A percentile compares a stretch with the other conserved stretches of the same genome.
phyloP scores from a whole-genome alignment of 2,888 invertebrate species.

The Xanthorhoe spadicearia region DNA sequence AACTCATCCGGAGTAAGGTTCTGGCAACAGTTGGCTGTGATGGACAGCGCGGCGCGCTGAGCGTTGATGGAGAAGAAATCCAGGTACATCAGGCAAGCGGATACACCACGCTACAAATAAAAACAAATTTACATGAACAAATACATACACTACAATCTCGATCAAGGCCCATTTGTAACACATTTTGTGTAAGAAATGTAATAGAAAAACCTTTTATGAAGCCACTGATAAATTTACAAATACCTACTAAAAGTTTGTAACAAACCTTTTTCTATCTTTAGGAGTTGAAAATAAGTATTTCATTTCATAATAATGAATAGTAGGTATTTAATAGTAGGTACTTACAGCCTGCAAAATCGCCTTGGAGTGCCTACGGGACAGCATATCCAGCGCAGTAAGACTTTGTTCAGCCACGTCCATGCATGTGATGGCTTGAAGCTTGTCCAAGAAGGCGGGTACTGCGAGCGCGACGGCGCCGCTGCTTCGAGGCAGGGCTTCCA shows the following conservation, averaged over 20 bases:
- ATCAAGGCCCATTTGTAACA: no score
- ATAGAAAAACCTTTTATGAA: no score
- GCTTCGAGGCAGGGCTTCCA: constrained; percentile 98
- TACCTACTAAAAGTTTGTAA: no score
- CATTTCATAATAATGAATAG: background rate
- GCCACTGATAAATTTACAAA: no score
- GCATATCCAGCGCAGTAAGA: constrained; percentile 97
- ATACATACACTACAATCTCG: no score
- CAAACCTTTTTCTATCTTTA: no score
- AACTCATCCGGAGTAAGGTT: constrained; percentile 97
- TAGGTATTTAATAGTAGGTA: constrained; percentile 20
- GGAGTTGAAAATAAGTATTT: background rate
- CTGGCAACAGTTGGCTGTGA: constrained; percentile 99
- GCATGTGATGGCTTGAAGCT: constrained; percentile 98
- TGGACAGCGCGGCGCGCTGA: constrained; percentile 97
- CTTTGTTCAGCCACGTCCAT: constrained; percentile 99
- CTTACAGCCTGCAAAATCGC: constrained; percentile 96
- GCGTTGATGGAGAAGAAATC: constrained; percentile 99
- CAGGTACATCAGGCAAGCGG: constrained; percentile 97
- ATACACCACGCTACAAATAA: constrained; percentile 92
- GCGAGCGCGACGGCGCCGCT: constrained; percentile 98
- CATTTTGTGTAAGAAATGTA: no score
- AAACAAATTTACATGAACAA: background rate
- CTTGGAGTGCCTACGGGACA: constrained; percentile 98
- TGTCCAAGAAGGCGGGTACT: constrained; percentile 98